These are phyloP conservation scores for Astropecten irregularis DNA, from an alignment of 53 echinoderm and acorn worm species.

Conservation along the genomic window DNA sequence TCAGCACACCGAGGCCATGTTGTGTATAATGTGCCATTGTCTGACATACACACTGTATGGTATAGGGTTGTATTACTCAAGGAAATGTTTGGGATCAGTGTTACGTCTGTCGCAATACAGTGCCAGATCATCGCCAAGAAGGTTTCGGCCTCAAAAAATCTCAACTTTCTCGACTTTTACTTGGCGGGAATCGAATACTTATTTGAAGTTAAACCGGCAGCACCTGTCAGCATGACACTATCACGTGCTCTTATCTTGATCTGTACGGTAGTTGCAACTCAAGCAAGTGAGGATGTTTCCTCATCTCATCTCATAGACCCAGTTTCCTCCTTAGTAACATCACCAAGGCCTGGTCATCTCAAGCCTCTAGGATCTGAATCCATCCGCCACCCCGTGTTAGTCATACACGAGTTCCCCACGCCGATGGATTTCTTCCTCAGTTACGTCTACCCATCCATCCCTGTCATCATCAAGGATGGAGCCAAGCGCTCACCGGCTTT, in stretches of 20 bases:
- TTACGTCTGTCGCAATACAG: too few species aligned
- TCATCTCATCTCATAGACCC: not conserved
- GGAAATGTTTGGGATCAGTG: too few species aligned
- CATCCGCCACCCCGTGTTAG: slow-evolving; percentile 4
- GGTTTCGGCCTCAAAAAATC: not conserved
- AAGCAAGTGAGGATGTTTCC: not conserved
- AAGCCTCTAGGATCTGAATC: slow-evolving; percentile 59
- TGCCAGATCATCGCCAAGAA: too few species aligned
- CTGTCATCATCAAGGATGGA: slow-evolving; percentile 72
- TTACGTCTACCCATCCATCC: slow-evolving; percentile 66
- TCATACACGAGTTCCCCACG: slow-evolving; percentile 52
- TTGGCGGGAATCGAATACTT: not conserved
- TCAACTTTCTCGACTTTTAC: not conserved
- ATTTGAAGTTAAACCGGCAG: not conserved
- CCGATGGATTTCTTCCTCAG: slow-evolving; percentile 72
- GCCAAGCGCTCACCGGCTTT: slow-evolving; percentile 74
- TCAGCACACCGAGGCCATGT: too few species aligned
- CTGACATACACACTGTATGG: too few species aligned
- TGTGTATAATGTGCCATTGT: too few species aligned
- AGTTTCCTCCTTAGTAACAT: not conserved
- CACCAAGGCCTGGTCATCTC: slow-evolving; percentile 66
- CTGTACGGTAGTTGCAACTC: not conserved
- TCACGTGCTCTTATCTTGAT: not conserved
- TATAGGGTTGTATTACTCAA: too few species aligned
- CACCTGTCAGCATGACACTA: not conserved